Evolutionary conservation across 2,888 invertebrate species (phyloP), one percentile per base, ranked within the genome.

Genomic region (Octodonta nipae): DNA sequence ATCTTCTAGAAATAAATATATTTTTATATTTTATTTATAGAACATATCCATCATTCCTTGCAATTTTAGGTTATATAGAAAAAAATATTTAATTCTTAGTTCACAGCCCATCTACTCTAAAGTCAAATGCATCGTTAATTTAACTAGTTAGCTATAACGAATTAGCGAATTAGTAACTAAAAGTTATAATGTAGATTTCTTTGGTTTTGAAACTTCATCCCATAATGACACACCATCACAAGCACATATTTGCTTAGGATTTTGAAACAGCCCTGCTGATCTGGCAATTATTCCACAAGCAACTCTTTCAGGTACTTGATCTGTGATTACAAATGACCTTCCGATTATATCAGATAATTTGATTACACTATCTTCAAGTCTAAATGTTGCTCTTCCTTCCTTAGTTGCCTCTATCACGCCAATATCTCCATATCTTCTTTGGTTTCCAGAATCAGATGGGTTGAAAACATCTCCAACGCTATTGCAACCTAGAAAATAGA

Each of bases 141-240:
- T n/a, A n/a, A n/a, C n/a, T n/a, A n/a, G n/a, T n/a, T n/a, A n/a
- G n/a, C n/a, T n/a, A n/a, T n/a, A n/a, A n/a, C n/a, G n/a, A n/a
- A n/a, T n/a, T n/a, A n/a, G n/a, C n/a, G n/a, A n/a, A n/a, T n/a
- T n/a, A n/a, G n/a, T n/a, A n/a, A n/a, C n/a, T n/a, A n/a, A n/a
- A n/a, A n/a, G n/a, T n/a, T n/a, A n/a, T n/a, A n/a, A n/a, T n/a
- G n/a, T n/a, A n/a, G n/a, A n/a, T n/a, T n/a, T n/a, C n/a, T n/a
- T n/a, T n/a, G n/a, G n/a, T n/a, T n/a, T n/a, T n/a, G 41, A 29
- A 25, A 44, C 44, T 60, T 91, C 91, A 55, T 91, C 86, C 91
- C 91, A 91, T 6, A 91, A 68, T 0, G 83, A 77, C 0, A 84
- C 72, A 0, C 91, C 91, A 65, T 88, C 88, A 61, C 91, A 91